Percentiles rank a stretch among this genome's conserved stretches.
Evolutionary conservation across 1,140 invertebrate species (phyloP).

Genomic region (Argopecten irradians): DNA sequence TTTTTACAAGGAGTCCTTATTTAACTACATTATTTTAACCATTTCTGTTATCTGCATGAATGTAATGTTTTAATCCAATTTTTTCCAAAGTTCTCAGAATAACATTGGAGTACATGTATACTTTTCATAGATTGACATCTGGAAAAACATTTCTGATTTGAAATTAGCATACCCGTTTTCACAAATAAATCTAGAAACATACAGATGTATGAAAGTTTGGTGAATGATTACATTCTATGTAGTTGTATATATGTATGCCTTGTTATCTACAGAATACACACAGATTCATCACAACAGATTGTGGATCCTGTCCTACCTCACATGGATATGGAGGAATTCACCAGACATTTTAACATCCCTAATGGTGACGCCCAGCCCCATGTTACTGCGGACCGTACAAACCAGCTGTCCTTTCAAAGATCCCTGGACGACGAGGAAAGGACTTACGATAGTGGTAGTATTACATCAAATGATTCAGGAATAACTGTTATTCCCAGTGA

Average conservation of each 20-base stretch:
- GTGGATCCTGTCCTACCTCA: slow-evolving; percentile 92
- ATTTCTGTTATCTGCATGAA: no score
- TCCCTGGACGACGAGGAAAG: slow-evolving; percentile 40
- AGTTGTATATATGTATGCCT: background rate
- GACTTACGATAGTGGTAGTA: slow-evolving; percentile 56
- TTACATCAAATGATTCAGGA: slow-evolving; percentile 66
- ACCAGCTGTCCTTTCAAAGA: slow-evolving; percentile 26
- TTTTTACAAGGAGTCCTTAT: no score
- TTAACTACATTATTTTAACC: no score
- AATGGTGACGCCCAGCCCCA: background rate
- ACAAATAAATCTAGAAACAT: no score
- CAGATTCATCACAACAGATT: slow-evolving; percentile 85
- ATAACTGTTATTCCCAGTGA: slow-evolving; percentile 33
- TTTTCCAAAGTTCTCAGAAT: no score
- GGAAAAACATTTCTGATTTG: no score
- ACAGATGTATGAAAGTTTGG: background rate
- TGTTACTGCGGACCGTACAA: background rate
- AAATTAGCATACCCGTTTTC: no score
- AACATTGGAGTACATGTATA: no score
- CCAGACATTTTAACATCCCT: slow-evolving; percentile 48
- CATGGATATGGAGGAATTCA: slow-evolving; percentile 81
- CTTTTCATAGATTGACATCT: no score
- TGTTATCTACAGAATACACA: slow-evolving; percentile 83
- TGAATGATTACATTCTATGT: background rate
- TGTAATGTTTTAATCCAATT: no score